These are phyloP conservation scores for Drosophila saltans DNA, from an alignment of 1,140 invertebrate species.

Conservation along the genomic window DNA sequence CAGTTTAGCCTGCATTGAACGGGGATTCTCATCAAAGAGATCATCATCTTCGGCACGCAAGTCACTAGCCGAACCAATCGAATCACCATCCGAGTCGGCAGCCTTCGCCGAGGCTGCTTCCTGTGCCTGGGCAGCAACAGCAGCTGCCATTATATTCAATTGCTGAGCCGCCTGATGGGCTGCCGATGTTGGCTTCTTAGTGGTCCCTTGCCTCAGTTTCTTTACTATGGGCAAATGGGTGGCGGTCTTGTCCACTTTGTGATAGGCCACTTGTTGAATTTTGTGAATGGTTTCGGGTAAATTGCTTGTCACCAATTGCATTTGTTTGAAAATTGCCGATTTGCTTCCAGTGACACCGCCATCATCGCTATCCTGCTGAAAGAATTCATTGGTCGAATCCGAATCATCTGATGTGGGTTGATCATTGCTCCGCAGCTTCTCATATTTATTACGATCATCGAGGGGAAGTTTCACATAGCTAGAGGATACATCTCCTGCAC, in stretches of 20 bases:
- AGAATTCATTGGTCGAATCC: slow-evolving; percentile 74
- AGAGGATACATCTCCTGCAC: slow-evolving; percentile 12
- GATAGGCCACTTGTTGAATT: slow-evolving; percentile 83
- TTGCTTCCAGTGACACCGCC: slow-evolving; percentile 55
- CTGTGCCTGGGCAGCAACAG: slow-evolving; percentile 66
- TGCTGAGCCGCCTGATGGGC: slow-evolving; percentile 79
- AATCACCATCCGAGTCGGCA: slow-evolving; percentile 85
- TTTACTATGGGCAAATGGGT: slow-evolving; percentile 83
- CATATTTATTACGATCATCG: slow-evolving; percentile 91
- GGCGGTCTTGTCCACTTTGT: slow-evolving; percentile 83
- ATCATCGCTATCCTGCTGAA: slow-evolving; percentile 71
- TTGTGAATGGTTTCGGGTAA: slow-evolving; percentile 83
- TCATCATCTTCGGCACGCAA: slow-evolving; percentile 87
- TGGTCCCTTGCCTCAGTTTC: slow-evolving; percentile 82
- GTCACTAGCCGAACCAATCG: slow-evolving; percentile 90
- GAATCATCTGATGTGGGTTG: slow-evolving; percentile 86
- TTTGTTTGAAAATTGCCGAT: slow-evolving; percentile 84
- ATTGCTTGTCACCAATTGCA: slow-evolving; percentile 84
- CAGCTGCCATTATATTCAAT: slow-evolving; percentile 69
- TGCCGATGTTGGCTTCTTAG: slow-evolving; percentile 77
- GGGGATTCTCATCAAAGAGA: slow-evolving; percentile 83
- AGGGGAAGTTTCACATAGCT: slow-evolving; percentile 87
- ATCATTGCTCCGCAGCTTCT: slow-evolving; percentile 88
- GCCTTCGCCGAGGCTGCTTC: slow-evolving; percentile 48
- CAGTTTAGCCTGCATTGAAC: slow-evolving; percentile 59